Evolutionary conservation across 2,888 invertebrate species (phyloP).

Genomic region (Dendrolimus houi): DNA sequence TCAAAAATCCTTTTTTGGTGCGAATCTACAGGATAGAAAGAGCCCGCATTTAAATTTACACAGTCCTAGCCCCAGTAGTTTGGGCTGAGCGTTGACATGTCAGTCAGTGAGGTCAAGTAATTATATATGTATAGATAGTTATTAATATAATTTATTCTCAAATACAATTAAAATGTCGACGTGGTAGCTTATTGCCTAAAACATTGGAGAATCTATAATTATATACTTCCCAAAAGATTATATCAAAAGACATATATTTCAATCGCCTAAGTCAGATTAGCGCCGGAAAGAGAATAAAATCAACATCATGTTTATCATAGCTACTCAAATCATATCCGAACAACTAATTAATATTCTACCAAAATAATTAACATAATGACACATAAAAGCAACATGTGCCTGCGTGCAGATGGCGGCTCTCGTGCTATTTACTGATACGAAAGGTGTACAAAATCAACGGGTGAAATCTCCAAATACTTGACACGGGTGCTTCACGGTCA

Average conservation of each 20-base stretch:
- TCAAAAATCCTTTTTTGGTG: too few species aligned
- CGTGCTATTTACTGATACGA: neutral
- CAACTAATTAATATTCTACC: neutral
- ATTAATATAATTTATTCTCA: too few species aligned
- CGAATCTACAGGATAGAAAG: too few species aligned
- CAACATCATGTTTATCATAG: neutral
- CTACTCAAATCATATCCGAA: neutral
- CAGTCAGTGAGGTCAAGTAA: too few species aligned
- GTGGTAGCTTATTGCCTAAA: too few species aligned
- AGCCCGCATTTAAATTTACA: too few species aligned
- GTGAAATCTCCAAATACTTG: neutral
- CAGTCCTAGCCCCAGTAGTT: too few species aligned
- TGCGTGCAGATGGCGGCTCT: neutral
- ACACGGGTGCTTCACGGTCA: neutral
- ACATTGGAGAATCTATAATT: too few species aligned
- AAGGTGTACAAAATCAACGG: neutral
- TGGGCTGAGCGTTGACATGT: too few species aligned
- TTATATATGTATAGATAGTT: too few species aligned
- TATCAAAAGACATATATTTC: conserved; percentile 5
- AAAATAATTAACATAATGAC: neutral
- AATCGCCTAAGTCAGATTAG: conserved; percentile 8
- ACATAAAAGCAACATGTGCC: neutral
- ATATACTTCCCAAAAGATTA: too few species aligned
- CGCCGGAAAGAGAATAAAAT: neutral
- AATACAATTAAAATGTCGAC: too few species aligned